Evolutionary conservation across 2,888 invertebrate genomes (phyloP), one percentile per base, ranked within the genome.

Genomic region (Pterobdella sp.): DNA sequence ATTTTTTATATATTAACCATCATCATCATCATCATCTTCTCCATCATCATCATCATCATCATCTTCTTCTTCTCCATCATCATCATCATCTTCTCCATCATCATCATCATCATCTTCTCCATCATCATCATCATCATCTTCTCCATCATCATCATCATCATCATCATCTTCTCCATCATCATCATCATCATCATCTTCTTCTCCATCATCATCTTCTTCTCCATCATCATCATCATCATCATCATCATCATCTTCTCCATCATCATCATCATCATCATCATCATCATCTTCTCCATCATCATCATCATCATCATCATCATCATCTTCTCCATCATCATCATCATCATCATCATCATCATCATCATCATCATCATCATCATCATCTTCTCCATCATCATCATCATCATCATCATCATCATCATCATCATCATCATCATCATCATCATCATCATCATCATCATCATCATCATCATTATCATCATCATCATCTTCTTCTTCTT

Each of bases 81-180:
- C n/a, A 7, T 56, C 7, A 4, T 56, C 14, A 4, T 56, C 60
- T 18, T n/a, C n/a, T 22, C n/a, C 60, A 4, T n/a, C 35, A 7
- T 34, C 31, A 3, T 65, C 29, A 7, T 31, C 29, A 7, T 31
- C 31, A 14, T 65, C 31, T 26, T 52, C 1, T 7, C n/a, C 63
- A 7, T 63, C 65, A 56, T n/a, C 60, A 56, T 56, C 60, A 56
- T n/a, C n/a, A 56, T 56, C 60, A 56, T 56, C 60, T 14, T 56
- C 60, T 56, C 26, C n/a, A 56, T 56, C 60, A 3, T 31, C 65
- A 7, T 65, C 65, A 3, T 65, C 65, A 7, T 65, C 65, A 3
- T 65, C 31, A 7, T 31, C 65, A 3, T 31, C 65, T 4, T 29
- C 65, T 4, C 32, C 31, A 14, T 31, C 65, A 14, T 65, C 65